A percentile compares a stretch with the other conserved stretches of the same genome.
Conservation (phyloP, 2,888 invertebrate species). For the Lobophora halterata region DNA sequence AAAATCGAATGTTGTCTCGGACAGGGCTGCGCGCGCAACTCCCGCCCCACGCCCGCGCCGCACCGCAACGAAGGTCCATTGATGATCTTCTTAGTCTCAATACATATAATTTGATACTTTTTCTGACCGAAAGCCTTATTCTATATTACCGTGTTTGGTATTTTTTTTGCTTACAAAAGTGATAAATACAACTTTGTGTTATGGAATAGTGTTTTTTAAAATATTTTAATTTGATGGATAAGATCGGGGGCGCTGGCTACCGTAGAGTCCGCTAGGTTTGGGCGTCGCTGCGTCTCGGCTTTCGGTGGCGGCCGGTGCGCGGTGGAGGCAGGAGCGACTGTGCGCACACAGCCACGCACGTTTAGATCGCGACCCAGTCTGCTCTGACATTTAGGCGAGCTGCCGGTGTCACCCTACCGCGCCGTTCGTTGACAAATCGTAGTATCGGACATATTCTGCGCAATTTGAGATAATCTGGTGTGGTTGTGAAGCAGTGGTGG, state of each 20-base stretch:
- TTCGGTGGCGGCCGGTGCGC: slow-evolving; percentile 66
- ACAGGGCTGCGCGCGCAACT: slow-evolving; percentile 72
- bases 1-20: slow-evolving; percentile 80
- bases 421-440: slow-evolving; percentile 46
- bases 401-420: slow-evolving; percentile 66
- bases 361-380: slow-evolving; percentile 75
- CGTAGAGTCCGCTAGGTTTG: slow-evolving; percentile 67
- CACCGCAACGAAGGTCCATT: slow-evolving; percentile 73
- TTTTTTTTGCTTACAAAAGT: slow-evolving; percentile 14
- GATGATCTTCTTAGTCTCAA: slow-evolving; percentile 75
- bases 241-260: slow-evolving; percentile 64
- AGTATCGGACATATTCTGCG: slow-evolving; percentile 60
- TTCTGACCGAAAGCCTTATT: slow-evolving; percentile 41
- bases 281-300: slow-evolving; percentile 79
- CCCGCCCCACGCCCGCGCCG: slow-evolving; percentile 64
- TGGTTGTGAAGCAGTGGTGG: slow-evolving; percentile 25
- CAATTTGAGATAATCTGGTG: slow-evolving; percentile 46
- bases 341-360: slow-evolving; percentile 75
- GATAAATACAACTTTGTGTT: slow-evolving; percentile 1
- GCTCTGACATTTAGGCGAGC: slow-evolving; percentile 73
- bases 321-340: slow-evolving; percentile 56
- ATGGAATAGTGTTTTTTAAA: slow-evolving; percentile 6
- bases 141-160: slow-evolving; percentile 27
- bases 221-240: slow-evolving; percentile 3
- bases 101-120: slow-evolving; percentile 61